phyloP scores from a whole-genome alignment of 2,888 invertebrate genomes.

The Panzeria rudis region DNA sequence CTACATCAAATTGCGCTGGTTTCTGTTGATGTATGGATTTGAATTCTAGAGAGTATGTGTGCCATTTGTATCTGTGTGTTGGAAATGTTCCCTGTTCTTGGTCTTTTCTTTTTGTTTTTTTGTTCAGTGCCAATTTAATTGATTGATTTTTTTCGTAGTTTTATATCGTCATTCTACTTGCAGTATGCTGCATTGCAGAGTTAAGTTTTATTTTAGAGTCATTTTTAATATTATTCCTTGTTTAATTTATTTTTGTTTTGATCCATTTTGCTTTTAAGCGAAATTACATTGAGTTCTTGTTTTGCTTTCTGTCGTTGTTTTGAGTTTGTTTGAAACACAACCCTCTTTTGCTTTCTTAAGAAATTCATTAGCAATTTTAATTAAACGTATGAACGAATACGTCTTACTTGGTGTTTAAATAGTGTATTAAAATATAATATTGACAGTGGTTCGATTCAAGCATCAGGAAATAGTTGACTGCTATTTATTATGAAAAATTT shows the following conservation, averaged over 20 bases:
- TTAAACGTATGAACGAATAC: slow-evolving; percentile 45
- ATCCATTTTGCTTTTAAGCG: slow-evolving; percentile 57
- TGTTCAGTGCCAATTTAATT: slow-evolving; percentile 68
- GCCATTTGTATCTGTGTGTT: slow-evolving; percentile 2
- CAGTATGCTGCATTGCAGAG: slow-evolving; percentile 47
- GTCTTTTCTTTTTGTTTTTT: slow-evolving; percentile 29
- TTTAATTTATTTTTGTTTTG: slow-evolving; percentile 33
- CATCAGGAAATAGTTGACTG: too few relatives aligned
- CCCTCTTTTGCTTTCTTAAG: slow-evolving; percentile 50
- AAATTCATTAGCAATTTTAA: slow-evolving; percentile 68
- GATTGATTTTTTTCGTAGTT: slow-evolving; percentile 66
- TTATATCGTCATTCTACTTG: slow-evolving; percentile 32
- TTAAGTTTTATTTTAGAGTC: slow-evolving; percentile 28
- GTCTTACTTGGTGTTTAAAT: slow-evolving; percentile 22
- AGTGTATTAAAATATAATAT: background rate
- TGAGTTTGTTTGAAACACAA: slow-evolving; percentile 37
- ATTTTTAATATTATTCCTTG: slow-evolving; percentile 43
- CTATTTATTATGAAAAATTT: too few relatives aligned
- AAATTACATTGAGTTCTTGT: slow-evolving; percentile 22
- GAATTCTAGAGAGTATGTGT: background rate
- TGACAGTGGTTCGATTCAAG: background rate
- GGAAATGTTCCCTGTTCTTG: slow-evolving; percentile 46
- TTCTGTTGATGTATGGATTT: slow-evolving; percentile 27
- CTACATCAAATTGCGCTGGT: slow-evolving; percentile 54
- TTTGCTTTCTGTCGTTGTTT: background rate